phyloP scores from a whole-genome alignment of 2,888 invertebrate species.

The Prostheceraeus crozeri region DNA sequence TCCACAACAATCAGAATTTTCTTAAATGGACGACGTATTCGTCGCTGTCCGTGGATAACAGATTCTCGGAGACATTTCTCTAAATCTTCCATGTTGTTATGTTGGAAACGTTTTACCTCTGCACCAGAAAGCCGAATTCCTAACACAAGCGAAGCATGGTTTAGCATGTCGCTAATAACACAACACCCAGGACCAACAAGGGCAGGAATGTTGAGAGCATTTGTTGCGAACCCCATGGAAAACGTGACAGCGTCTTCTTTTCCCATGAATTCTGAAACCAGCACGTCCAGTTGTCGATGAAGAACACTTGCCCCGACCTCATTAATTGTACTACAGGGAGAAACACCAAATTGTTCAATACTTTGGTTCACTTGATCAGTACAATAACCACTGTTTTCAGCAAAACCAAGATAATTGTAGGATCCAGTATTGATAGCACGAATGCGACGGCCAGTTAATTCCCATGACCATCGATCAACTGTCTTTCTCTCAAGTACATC shows the following conservation, averaged over 20 bases:
- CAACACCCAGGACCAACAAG: conserved; percentile 73
- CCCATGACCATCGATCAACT: too few relatives aligned
- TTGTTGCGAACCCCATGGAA: conserved; percentile 98
- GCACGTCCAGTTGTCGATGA: conserved; percentile 71
- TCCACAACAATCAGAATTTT: conserved; percentile 75
- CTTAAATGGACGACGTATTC: conserved; percentile 71
- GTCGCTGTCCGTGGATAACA: conserved; percentile 70
- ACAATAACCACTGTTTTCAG: conserved; percentile 70
- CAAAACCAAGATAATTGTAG: conserved; percentile 96
- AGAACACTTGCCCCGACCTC: conserved; percentile 69
- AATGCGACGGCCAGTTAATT: too few relatives aligned
- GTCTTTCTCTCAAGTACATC: conserved; percentile 75
- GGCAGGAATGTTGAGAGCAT: conserved; percentile 81
- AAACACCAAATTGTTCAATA: conserved; percentile 68
- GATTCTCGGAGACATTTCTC: conserved; percentile 71
- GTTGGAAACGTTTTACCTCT: conserved; percentile 71
- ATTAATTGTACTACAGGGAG: conserved; percentile 68
- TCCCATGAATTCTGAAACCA: conserved; percentile 79
- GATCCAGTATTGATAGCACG: conserved; percentile 94
- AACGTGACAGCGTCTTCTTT: conserved; percentile 86
- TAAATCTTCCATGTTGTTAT: conserved; percentile 69
- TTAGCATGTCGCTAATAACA: conserved; percentile 88
- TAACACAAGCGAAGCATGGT: conserved; percentile 90
- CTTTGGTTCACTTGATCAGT: conserved; percentile 67
- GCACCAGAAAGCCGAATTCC: conserved; percentile 81